These are phyloP conservation scores for Pogonocherus hispidulus DNA, from an alignment of 2,888 invertebrate species.

Conservation along the genomic window DNA sequence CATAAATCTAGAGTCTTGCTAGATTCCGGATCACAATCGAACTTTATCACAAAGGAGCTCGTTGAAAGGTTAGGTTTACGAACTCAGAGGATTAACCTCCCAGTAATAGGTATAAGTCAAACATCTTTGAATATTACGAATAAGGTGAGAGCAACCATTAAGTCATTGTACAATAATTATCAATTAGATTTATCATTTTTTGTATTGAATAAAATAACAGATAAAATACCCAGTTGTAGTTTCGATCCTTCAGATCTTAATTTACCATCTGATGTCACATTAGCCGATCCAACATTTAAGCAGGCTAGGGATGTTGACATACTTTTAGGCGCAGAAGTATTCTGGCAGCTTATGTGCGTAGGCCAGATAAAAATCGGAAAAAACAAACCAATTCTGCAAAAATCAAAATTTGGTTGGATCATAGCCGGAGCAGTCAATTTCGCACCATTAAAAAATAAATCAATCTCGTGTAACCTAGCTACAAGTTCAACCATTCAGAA, in stretches of 20 bases:
- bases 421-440: slow-evolving; percentile 15
- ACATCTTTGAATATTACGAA: slow-evolving; percentile 4
- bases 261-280: slow-evolving; percentile 14
- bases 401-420: slow-evolving; percentile 30
- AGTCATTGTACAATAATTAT: slow-evolving; percentile 14
- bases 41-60: slow-evolving; percentile 30
- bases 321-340: slow-evolving; percentile 30
- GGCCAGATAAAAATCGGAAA: slow-evolving; percentile 25
- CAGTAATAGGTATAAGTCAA: slow-evolving; percentile 23
- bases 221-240: slow-evolving; percentile 12
- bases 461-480: neutral
- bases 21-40: slow-evolving; percentile 35
- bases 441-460: too few relatives aligned
- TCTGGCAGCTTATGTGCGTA: slow-evolving; percentile 28
- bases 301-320: slow-evolving; percentile 25
- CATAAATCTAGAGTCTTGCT: slow-evolving; percentile 18
- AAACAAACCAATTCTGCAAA: slow-evolving; percentile 23
- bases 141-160: slow-evolving; percentile 10
- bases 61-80: slow-evolving; percentile 29
- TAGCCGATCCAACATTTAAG: slow-evolving; percentile 38
- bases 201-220: slow-evolving; percentile 28
- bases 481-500: neutral
- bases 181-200: slow-evolving; percentile 15
- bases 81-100: slow-evolving; percentile 1
- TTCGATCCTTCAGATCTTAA: slow-evolving; percentile 24